Evolutionary conservation across 2,113 vertebrate genomes (phyloP).

Genomic region (Xenotilapia leptura): DNA sequence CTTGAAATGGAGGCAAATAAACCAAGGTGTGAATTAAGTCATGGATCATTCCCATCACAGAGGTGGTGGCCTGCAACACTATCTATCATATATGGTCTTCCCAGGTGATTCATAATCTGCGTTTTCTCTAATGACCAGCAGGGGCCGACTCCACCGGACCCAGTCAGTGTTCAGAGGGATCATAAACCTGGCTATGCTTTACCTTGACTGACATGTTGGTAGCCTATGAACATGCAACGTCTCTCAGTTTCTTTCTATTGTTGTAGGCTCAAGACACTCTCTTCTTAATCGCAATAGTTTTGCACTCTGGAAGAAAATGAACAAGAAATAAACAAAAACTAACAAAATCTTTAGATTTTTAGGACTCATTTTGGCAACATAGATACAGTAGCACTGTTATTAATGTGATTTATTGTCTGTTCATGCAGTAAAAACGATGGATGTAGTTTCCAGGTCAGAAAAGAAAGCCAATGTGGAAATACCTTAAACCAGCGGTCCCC

Average conservation of each 20-base stretch:
- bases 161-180: background rate
- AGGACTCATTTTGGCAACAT: background rate
- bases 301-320: background rate
- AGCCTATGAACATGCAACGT: background rate
- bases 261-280: background rate
- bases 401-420: background rate
- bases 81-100: background rate
- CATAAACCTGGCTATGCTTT: background rate
- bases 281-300: background rate
- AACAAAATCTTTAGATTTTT: background rate
- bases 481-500: background rate
- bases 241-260: background rate
- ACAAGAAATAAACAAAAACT: background rate
- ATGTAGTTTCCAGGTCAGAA: background rate
- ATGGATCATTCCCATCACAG: accelerated
- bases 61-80: background rate
- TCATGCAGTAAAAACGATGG: background rate
- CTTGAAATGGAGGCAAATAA: background rate
- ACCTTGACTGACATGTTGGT: background rate
- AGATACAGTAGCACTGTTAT: background rate
- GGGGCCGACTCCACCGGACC: background rate
- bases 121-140: background rate
- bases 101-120: background rate
- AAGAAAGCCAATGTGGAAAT: background rate
- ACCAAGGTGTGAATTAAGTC: background rate